phyloP scores from a whole-genome alignment of 2,888 invertebrate species.

The Drosophila neoperkinsi region DNA sequence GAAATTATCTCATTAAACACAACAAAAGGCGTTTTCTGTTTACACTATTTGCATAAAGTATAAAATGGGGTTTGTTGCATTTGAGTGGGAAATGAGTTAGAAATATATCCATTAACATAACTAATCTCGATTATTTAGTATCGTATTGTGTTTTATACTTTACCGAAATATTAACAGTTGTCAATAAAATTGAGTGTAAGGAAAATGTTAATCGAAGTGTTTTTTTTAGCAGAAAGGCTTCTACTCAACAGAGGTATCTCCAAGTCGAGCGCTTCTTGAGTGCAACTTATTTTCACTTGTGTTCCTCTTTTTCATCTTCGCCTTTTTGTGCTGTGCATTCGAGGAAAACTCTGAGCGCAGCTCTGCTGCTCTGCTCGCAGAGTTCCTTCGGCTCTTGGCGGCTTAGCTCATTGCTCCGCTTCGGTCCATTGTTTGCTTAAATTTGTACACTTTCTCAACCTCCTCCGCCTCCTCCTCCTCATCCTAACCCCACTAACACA shows the following conservation, averaged over 20 bases:
- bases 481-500: slow-evolving; percentile 4
- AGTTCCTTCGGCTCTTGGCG: slow-evolving; percentile 16
- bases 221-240: background rate
- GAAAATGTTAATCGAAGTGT: background rate
- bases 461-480: background rate
- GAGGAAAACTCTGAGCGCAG: slow-evolving; percentile 15
- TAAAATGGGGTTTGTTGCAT: background rate
- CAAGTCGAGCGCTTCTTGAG: slow-evolving; percentile 4
- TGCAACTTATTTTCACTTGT: slow-evolving; percentile 20
- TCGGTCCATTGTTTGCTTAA: slow-evolving; percentile 76
- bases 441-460: slow-evolving; percentile 71
- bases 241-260: slow-evolving; percentile 7
- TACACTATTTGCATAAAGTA: background rate
- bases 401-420: slow-evolving; percentile 56
- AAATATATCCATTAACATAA: background rate
- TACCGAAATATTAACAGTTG: background rate
- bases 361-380: slow-evolving; percentile 19
- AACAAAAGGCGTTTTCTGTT: slow-evolving; percentile 53
- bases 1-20: slow-evolving; percentile 74
- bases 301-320: slow-evolving; percentile 3
- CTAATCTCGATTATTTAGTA: background rate
- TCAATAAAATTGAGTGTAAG: background rate
- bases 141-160: background rate
- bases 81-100: too few relatives aligned
- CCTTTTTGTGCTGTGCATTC: slow-evolving; percentile 22